Conservation (phyloP, 2,113 vertebrate genomes). For the Laticauda colubrina region DNA sequence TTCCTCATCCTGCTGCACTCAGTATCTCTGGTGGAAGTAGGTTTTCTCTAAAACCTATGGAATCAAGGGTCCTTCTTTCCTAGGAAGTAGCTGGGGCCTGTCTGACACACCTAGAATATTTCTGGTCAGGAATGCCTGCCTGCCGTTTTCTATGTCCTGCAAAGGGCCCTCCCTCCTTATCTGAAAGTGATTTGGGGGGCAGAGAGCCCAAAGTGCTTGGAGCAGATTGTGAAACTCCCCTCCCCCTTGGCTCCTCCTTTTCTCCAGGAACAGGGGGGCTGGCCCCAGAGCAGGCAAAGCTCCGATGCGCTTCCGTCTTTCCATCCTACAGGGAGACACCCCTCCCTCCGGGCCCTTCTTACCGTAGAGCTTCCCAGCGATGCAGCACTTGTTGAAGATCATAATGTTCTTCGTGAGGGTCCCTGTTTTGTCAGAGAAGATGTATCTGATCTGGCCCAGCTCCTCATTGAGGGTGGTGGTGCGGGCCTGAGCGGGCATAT, state of each 20-base stretch:
- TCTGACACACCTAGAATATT: background rate
- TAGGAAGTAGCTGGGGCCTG: too few species aligned
- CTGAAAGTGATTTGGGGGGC: background rate
- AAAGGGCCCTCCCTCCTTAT: background rate
- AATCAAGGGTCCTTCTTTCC: too few species aligned
- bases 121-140: background rate
- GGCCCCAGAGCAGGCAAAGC: background rate
- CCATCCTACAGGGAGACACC: background rate
- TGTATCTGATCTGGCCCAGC: slow-evolving; percentile 93
- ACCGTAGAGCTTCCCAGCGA: slow-evolving; percentile 88
- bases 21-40: too few species aligned
- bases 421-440: slow-evolving; percentile 97
- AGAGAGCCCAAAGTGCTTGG: too few species aligned
- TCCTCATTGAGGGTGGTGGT: slow-evolving; percentile 96
- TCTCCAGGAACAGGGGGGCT: background rate
- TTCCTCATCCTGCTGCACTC: too few species aligned
- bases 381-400: slow-evolving; percentile 92
- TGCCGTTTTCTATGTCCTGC: background rate
- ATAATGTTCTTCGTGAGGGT: slow-evolving; percentile 98
- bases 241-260: background rate
- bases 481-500: slow-evolving; percentile 85
- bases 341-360: background rate
- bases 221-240: background rate
- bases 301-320: background rate
- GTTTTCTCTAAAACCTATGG: too few species aligned